Evolutionary conservation across 53 echinoderm and acorn worm genomes (phyloP).

Genomic region (Pentamera pediparva): DNA sequence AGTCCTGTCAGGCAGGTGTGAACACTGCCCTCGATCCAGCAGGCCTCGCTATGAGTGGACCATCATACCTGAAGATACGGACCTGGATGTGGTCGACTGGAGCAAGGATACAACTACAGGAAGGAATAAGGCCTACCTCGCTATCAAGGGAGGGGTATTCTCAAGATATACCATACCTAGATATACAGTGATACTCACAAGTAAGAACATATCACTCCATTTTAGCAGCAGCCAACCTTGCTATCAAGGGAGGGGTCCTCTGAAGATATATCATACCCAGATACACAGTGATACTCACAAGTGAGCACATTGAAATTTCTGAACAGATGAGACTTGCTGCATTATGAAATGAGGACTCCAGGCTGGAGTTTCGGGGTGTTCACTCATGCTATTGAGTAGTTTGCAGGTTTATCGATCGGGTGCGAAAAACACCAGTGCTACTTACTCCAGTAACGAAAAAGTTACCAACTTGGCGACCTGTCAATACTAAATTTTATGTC

Average conservation of each 20-base stretch:
- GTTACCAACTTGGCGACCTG: too few relatives aligned
- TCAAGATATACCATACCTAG: neutral
- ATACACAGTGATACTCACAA: neutral
- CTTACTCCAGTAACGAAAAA: too few relatives aligned
- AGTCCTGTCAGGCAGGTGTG: constrained; percentile 52
- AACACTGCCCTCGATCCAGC: constrained; percentile 51
- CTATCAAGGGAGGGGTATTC: constrained; percentile 47
- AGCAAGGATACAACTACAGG: constrained; percentile 51
- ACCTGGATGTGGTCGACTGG: constrained; percentile 43
- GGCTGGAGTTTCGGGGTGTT: too few relatives aligned
- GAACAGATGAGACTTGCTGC: too few relatives aligned
- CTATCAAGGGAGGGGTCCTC: constrained; percentile 46
- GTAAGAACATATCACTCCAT: too few relatives aligned
- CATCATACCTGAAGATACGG: neutral
- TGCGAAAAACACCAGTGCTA: too few relatives aligned
- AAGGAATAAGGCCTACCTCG: constrained; percentile 46
- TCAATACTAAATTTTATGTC: too few relatives aligned
- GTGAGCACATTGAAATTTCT: too few relatives aligned
- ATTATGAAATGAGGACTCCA: too few relatives aligned
- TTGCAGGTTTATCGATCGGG: too few relatives aligned
- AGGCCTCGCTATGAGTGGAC: constrained; percentile 48
- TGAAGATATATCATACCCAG: neutral
- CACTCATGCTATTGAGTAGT: too few relatives aligned
- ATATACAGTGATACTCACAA: neutral
- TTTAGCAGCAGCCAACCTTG: constrained; percentile 63